Base-by-base conservation (phyloP, 1,140 invertebrate species). In the Macrobrachium nipponense region DNA sequence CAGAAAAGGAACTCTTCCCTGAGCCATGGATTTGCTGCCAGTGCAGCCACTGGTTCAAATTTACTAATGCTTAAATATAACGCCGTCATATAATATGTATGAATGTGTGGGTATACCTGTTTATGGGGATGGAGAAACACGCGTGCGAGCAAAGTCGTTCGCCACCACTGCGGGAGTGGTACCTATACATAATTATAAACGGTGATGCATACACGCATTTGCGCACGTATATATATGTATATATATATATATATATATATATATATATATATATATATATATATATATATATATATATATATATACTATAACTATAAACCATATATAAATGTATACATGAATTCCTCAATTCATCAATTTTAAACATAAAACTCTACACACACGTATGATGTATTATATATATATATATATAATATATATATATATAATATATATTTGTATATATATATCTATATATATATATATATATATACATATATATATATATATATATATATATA, bases 191-290 rank as follows among this genome's bases (percentile, higher is more conserved):
- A 72, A 14, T 36, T 23, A 18, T 44, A 0, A 18, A 59, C 44
- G 43, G 0, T n/a, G 72, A 75, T 5, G 43, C 0, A 27, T 75
- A 5, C 23, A 59, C 36, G 17, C 44, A 59, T 58, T 60, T 58
- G 44, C 75, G 60, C 75, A 78, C 75, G 44, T n/a, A 44, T 17
- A 7, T n/a, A 59, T 60, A 51, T 43, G 8, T 43, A 10, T 18
- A 27, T n/a, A 75, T 5, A 80, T 23, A 80, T 5, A 64, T 61
- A 80, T 62, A 62, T 61, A 80, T 58, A 61, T n/a, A 62, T n/a
- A 61, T 7, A 64, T 44, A 80, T 18, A 17, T 23, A 80, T 15
- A 62, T 62, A 17, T 20, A 80, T 64, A 61, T 15, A 23, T 14
- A 73, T 8, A 73, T n/a, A 73, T 23, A 27, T 8, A 10, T 73